A percentile compares a stretch with the other conserved stretches of the same genome.
phyloP scores from a whole-genome alignment of 2,888 invertebrate species.

The Diarsia rubi region DNA sequence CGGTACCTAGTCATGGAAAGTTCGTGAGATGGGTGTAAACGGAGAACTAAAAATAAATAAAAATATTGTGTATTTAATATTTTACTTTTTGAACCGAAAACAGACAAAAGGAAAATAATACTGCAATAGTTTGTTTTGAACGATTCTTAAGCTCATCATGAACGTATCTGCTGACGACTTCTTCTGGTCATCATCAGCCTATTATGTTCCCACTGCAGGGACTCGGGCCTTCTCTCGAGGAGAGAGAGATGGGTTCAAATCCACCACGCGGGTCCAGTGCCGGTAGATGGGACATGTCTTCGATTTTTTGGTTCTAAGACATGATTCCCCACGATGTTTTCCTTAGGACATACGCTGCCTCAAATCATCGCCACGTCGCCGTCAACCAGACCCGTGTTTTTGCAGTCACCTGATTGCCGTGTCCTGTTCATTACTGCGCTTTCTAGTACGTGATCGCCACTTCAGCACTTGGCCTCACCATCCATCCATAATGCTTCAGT shows the following conservation, averaged over 20 bases:
- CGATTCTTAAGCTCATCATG: too few relatives aligned
- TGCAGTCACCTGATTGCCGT: background rate
- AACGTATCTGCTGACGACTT: too few relatives aligned
- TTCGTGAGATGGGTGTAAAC: conserved; percentile 12
- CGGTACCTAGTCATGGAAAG: conserved; percentile 15
- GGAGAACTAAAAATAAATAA: background rate
- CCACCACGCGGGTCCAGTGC: too few relatives aligned
- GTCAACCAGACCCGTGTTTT: background rate
- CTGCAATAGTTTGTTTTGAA: background rate
- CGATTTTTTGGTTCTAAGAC: too few relatives aligned
- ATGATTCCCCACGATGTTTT: too few relatives aligned
- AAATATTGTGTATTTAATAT: background rate
- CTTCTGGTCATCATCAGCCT: too few relatives aligned
- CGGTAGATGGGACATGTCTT: too few relatives aligned
- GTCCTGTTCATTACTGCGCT: background rate
- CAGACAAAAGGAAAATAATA: background rate
- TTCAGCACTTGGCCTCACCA: background rate
- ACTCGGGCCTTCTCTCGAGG: too few relatives aligned
- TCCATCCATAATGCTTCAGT: background rate
- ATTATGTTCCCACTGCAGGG: too few relatives aligned
- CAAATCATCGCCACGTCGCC: background rate
- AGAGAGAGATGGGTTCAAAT: too few relatives aligned
- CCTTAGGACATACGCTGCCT: background rate
- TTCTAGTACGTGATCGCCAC: background rate
- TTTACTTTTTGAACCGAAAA: background rate